phyloP scores from a whole-genome alignment of 1,140 invertebrate species.

The Cecropterus lyciades region DNA sequence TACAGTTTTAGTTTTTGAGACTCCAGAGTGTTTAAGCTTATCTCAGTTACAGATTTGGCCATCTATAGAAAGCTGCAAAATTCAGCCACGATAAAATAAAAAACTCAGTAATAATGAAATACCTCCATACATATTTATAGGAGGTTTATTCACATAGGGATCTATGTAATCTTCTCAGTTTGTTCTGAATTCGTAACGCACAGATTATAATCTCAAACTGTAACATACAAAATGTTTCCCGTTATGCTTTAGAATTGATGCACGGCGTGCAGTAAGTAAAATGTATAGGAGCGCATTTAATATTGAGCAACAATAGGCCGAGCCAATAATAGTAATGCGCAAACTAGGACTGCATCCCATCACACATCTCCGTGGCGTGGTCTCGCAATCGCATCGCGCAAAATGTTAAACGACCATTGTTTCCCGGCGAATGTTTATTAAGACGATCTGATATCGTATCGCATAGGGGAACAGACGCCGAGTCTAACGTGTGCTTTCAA shows the following conservation, averaged over 20 bases:
- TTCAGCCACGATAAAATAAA: no score
- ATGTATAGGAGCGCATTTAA: conserved; percentile 37
- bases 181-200: neutral
- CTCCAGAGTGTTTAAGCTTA: no score
- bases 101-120: no score
- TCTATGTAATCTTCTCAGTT: no score
- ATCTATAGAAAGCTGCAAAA: no score
- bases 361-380: conserved; percentile 44
- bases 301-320: conserved; percentile 42
- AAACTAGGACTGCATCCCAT: conserved; percentile 45
- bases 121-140: no score
- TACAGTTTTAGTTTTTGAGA: no score
- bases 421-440: conserved; percentile 79
- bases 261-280: conserved; percentile 28
- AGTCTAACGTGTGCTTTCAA: conserved; percentile 76
- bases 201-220: conserved; percentile 25
- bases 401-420: conserved; percentile 78
- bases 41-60: no score
- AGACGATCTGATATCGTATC: conserved; percentile 81
- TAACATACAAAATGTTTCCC: conserved; percentile 20
- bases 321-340: conserved; percentile 41
- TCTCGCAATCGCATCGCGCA: conserved; percentile 61
- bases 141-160: no score
- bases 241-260: conserved; percentile 20
- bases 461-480: conserved; percentile 66